Percentiles rank a stretch among this genome's conserved stretches.
Evolutionary conservation across 53 echinoderm and acorn worm genomes (phyloP).

Genomic region (Echinometra lucunter): DNA sequence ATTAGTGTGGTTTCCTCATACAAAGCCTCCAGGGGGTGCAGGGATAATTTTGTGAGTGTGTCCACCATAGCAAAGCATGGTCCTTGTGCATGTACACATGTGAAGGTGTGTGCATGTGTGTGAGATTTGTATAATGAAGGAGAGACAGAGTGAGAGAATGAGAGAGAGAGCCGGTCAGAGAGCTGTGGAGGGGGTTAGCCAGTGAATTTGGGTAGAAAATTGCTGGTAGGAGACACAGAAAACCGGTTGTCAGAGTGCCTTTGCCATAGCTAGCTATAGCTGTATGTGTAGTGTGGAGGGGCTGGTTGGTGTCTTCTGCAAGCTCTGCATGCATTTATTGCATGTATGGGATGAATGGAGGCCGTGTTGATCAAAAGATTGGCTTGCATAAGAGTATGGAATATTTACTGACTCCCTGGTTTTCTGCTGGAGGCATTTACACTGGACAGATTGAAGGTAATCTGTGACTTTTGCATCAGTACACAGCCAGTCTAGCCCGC

Average conservation of each 20-base stretch:
- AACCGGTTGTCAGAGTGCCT: neutral
- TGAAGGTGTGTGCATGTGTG: neutral
- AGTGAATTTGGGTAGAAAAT: slow-evolving; percentile 37
- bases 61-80: neutral
- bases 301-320: neutral
- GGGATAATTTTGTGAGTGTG: slow-evolving; percentile 41
- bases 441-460: neutral
- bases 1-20: slow-evolving; percentile 47
- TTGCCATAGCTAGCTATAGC: slow-evolving; percentile 40
- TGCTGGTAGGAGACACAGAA: slow-evolving; percentile 27
- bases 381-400: neutral
- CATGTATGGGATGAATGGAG: neutral
- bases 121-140: slow-evolving; percentile 11
- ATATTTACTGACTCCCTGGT: slow-evolving; percentile 21
- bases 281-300: neutral
- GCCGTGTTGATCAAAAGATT: neutral
- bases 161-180: neutral
- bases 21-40: slow-evolving; percentile 32
- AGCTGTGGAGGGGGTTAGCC: neutral
- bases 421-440: neutral
- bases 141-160: slow-evolving; percentile 20
- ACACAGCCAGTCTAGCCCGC: neutral
- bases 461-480: slow-evolving; percentile 13
- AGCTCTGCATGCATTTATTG: neutral
- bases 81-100: neutral